A percentile compares a stretch with the other conserved stretches of the same genome.
phyloP scores from a whole-genome alignment of 1,140 invertebrate species.

The Pseudomyrmex gracilis region DNA sequence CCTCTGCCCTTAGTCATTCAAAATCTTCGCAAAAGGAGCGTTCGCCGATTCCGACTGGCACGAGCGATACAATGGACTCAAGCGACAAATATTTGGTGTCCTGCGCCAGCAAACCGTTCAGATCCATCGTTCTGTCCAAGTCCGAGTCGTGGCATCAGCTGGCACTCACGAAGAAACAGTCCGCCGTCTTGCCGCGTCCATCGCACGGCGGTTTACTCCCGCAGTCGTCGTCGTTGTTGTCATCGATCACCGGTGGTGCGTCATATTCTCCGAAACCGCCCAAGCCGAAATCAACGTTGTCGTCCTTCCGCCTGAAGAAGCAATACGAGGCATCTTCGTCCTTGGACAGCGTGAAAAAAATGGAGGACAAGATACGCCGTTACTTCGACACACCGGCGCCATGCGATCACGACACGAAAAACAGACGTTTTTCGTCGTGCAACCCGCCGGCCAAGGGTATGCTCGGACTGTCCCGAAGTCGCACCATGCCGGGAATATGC shows the following conservation, averaged over 20 bases:
- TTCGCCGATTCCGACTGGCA: slow-evolving; percentile 68
- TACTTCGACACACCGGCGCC: slow-evolving; percentile 87
- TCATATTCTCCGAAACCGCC: slow-evolving; percentile 83
- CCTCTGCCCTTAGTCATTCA: neutral
- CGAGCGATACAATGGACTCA: slow-evolving; percentile 74
- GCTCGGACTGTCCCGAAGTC: slow-evolving; percentile 87
- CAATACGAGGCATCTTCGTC: slow-evolving; percentile 92
- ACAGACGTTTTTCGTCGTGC: slow-evolving; percentile 64
- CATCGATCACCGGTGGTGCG: neutral
- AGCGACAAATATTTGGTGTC: slow-evolving; percentile 83
- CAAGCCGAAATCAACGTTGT: slow-evolving; percentile 89
- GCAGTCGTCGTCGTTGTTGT: neutral
- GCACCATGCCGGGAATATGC: slow-evolving; percentile 90
- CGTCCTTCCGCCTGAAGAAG: slow-evolving; percentile 86
- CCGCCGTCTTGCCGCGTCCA: slow-evolving; percentile 62
- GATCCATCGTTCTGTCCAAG: slow-evolving; percentile 88
- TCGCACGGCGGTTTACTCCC: neutral
- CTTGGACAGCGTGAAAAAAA: slow-evolving; percentile 90
- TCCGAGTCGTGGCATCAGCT: slow-evolving; percentile 93
- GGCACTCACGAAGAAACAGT: slow-evolving; percentile 78
- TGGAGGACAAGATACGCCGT: slow-evolving; percentile 92
- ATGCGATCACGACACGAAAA: slow-evolving; percentile 60
- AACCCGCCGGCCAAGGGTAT: slow-evolving; percentile 58
- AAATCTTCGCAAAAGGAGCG: slow-evolving; percentile 62
- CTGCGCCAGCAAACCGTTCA: slow-evolving; percentile 78